A percentile compares a stretch with the other conserved stretches of the same genome.
Conservation (phyloP, 1,140 invertebrate species). For the Micrasema longulum region DNA sequence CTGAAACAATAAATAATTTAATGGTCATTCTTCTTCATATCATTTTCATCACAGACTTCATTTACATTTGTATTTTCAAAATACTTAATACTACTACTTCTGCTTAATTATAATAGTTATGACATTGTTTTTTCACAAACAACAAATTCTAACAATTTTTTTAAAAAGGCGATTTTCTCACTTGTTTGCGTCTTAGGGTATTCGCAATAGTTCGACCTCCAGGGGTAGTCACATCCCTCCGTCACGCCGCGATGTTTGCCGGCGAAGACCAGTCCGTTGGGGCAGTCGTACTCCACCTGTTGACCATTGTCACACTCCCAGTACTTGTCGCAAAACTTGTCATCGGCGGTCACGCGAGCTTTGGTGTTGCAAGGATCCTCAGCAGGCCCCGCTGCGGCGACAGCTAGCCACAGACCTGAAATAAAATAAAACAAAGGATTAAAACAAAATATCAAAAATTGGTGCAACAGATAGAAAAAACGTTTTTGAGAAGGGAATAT, state of each 20-base stretch:
- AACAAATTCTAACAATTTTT: too few relatives aligned
- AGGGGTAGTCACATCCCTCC: constrained; percentile 90
- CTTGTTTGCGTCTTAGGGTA: constrained; percentile 67
- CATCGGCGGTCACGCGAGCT: constrained; percentile 78
- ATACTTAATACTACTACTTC: too few relatives aligned
- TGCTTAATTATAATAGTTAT: too few relatives aligned
- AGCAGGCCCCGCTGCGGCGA: constrained; percentile 39
- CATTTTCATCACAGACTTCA: too few relatives aligned
- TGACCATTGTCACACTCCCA: constrained; percentile 85
- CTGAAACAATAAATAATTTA: too few relatives aligned
- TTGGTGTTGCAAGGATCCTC: constrained; percentile 85
- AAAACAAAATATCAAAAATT: too few relatives aligned
- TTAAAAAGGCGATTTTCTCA: too few relatives aligned
- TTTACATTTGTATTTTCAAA: too few relatives aligned
- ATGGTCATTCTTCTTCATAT: too few relatives aligned
- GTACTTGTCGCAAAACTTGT: constrained; percentile 87
- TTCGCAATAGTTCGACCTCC: constrained; percentile 89
- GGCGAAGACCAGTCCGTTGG: constrained; percentile 90
- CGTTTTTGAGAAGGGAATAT: too few relatives aligned
- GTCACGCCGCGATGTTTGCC: constrained; percentile 88
- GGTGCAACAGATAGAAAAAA: too few relatives aligned
- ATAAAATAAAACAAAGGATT: constrained; percentile 29
- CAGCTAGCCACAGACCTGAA: constrained; percentile 19
- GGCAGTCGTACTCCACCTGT: constrained; percentile 87
- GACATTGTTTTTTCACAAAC: too few relatives aligned